Conservation (phyloP, 1,140 invertebrate species). For the Hylaeus volcanicus region DNA sequence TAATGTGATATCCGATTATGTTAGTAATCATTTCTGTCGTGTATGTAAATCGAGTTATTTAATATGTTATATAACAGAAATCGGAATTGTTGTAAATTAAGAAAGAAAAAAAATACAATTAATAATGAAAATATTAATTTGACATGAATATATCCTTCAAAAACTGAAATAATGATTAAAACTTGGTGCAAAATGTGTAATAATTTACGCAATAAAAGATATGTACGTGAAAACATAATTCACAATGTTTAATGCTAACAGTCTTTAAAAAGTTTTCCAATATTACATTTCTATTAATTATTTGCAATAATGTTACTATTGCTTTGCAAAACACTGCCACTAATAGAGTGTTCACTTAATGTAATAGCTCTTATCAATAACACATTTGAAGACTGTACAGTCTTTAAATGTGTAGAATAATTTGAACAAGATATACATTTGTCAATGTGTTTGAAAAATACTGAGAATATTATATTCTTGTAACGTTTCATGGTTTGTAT, state of each 20-base stretch:
- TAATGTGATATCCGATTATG: conserved; percentile 55
- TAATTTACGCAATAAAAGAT: conserved; percentile 17
- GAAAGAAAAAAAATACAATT: background rate
- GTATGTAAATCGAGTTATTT: conserved; percentile 28
- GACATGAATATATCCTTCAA: background rate
- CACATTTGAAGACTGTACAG: conserved; percentile 49
- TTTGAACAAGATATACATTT: conserved; percentile 56
- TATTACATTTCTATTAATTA: conserved; percentile 7
- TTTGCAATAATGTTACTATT: conserved; percentile 21
- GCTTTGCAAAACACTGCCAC: conserved; percentile 21
- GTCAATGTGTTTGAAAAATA: conserved; percentile 38
- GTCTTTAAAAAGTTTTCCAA: conserved; percentile 22
- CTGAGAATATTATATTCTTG: conserved; percentile 42
- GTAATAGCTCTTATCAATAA: conserved; percentile 57
- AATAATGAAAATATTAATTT: background rate
- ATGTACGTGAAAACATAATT: background rate
- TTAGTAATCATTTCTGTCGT: conserved; percentile 49
- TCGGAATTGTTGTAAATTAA: conserved; percentile 23
- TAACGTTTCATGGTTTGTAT: conserved; percentile 50
- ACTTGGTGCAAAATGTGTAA: conserved; percentile 2
- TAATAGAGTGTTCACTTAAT: conserved; percentile 49
- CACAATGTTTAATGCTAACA: conserved; percentile 23
- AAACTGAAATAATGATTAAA: conserved; percentile 10
- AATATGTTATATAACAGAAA: conserved; percentile 6
- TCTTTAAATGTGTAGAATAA: conserved; percentile 42